These are phyloP conservation scores for Tragelaphus strepsiceros DNA, from an alignment of 2,113 vertebrate genomes.

Conservation along the genomic window DNA sequence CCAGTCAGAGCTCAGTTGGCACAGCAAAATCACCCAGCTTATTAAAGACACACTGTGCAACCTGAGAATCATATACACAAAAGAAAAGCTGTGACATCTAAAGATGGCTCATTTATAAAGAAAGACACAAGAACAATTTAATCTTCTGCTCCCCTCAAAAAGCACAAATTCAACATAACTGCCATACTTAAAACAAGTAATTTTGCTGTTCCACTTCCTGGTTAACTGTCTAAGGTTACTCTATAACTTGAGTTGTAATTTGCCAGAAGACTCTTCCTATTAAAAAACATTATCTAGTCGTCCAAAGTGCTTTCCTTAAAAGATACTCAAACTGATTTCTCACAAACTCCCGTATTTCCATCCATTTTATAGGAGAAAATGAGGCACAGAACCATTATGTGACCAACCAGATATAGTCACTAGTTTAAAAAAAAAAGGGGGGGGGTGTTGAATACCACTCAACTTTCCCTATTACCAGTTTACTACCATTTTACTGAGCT, in stretches of 20 bases:
- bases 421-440: not conserved
- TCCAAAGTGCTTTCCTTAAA: conserved; percentile 17
- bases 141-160: not conserved
- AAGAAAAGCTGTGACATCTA: not conserved
- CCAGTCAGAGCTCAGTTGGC: not conserved
- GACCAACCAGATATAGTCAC: not conserved
- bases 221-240: not conserved
- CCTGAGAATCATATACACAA: not conserved
- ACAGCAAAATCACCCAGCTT: not conserved
- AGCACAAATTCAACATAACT: not conserved
- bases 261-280: not conserved
- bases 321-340: not conserved
- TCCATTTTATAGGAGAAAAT: conserved; percentile 20
- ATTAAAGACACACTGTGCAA: not conserved
- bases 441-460: not conserved
- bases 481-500: not conserved
- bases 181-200: not conserved
- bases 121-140: conserved; percentile 11
- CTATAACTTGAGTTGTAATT: not conserved
- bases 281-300: conserved; percentile 13
- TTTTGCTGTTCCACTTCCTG: conserved; percentile 20
- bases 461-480: not conserved
- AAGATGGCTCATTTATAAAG: not conserved
- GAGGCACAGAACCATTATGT: not conserved
- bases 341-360: not conserved